Base-by-base conservation (phyloP, 2,888 invertebrate species). In the Xylota sylvarum region DNA sequence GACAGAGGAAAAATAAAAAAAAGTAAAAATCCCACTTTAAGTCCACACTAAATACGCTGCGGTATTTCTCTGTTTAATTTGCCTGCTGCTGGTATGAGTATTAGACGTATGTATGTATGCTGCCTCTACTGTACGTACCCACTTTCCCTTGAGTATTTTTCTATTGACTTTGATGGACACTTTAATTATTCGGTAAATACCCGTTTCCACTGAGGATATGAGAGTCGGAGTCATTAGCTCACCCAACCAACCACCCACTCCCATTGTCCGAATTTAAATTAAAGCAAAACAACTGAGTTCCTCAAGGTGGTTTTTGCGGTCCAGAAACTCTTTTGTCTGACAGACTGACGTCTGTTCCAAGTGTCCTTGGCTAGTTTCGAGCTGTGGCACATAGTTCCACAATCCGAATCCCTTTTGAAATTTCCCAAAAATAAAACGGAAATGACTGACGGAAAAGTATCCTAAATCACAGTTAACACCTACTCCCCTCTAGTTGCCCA, bases 141-240 rank as follows among this genome's bases (percentile, higher is more conserved):
- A 9, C 5, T 1, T 23, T 1, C 46, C 14, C 32, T 14, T 12
- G 19, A 43, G 69, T 27, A 55, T 35, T 17, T 58, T 62, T 40
- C 4, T 69, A 69, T 69, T 69, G 69, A 82, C 77, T 77, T 82
- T 82, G 82, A 82, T 70, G 82, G 82, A 70, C 82, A 70, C 56
- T 82, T 82, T 82, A 82, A 77, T 77, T 82, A 77, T 70, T 82
- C 76, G 62, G 67, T 82, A 76, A 81, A 82, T 69, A 80, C 58
- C 35, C 40, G 32, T 50, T 72, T 64, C 72, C 43, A 58, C 32
- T 30, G 14, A 27, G 72, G 35, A 62, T 55, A 64, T 56, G 27
- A 19, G 40, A 48, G 30, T 58, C 32, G 56, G 37, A 35, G 12
- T 35, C 23, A 32, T 30, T 30, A 32, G 60, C 17, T 19, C 50